These are phyloP conservation scores for Cerastis leucographa DNA, from an alignment of 2,888 invertebrate genomes.

Conservation along the genomic window DNA sequence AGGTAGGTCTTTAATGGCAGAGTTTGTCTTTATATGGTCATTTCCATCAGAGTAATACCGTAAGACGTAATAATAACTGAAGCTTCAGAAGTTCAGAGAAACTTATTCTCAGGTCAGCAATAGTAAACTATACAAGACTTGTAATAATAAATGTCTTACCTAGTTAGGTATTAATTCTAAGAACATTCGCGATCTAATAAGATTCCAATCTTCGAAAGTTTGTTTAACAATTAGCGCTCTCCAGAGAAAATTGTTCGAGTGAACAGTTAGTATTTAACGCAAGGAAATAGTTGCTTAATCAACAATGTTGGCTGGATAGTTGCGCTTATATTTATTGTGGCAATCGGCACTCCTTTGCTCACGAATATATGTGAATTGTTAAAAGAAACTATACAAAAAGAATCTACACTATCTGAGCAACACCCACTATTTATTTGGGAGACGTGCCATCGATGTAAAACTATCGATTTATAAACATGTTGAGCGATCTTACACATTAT, in stretches of 20 bases:
- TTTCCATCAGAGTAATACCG: not conserved
- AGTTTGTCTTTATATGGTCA: not conserved
- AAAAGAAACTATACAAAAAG: constrained; percentile 43
- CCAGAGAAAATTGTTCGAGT: constrained; percentile 45
- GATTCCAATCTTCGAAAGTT: constrained; percentile 36
- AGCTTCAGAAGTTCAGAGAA: not conserved
- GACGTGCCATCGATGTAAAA: constrained; percentile 52
- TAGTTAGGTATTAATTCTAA: not conserved
- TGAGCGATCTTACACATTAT: constrained; percentile 63
- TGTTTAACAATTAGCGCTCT: constrained; percentile 43
- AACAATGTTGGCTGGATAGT: constrained; percentile 39
- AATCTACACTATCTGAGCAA: constrained; percentile 43
- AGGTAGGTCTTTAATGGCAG: not conserved
- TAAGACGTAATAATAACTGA: not conserved
- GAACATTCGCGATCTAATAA: constrained; percentile 17
- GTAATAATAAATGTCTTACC: not conserved
- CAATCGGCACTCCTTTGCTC: constrained; percentile 50
- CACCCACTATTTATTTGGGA: constrained; percentile 46
- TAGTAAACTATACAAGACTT: not conserved
- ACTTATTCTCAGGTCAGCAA: not conserved
- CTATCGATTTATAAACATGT: constrained; percentile 62
- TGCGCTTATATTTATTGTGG: constrained; percentile 44
- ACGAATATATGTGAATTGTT: constrained; percentile 61
- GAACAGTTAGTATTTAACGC: constrained; percentile 30
- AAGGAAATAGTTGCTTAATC: constrained; percentile 52